These are phyloP conservation scores for Sinosuthora webbiana DNA, from an alignment of 2,113 vertebrate genomes.

Conservation along the genomic window DNA sequence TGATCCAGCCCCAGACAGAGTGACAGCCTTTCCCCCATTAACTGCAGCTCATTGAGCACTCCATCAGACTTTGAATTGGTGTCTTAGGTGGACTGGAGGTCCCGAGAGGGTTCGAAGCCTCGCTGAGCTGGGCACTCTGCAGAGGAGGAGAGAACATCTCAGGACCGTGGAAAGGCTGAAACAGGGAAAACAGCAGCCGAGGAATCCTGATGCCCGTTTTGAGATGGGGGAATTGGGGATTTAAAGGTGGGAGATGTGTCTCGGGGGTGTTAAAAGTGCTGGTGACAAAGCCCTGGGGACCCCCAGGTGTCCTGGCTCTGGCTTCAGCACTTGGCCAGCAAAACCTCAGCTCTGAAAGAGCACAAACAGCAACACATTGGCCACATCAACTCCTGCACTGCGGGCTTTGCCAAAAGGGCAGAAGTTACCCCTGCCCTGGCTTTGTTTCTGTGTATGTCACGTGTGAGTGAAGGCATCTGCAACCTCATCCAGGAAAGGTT, in stretches of 20 bases:
- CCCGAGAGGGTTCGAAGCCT: background rate
- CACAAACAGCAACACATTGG: background rate
- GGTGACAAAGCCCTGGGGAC: accelerated
- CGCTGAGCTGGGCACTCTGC: background rate
- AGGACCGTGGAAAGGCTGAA: background rate
- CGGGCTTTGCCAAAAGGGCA: background rate
- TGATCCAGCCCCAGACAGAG: background rate
- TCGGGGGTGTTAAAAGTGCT: accelerated
- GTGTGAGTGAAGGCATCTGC: background rate
- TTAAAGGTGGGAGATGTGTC: background rate
- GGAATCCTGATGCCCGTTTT: background rate
- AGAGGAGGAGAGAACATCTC: background rate
- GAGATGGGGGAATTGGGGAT: background rate
- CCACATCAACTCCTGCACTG: background rate
- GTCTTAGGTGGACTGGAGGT: background rate
- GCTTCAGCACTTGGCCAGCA: background rate
- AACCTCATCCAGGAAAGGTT: background rate
- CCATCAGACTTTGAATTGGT: background rate
- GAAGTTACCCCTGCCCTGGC: background rate
- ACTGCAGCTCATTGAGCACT: background rate
- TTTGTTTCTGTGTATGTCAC: background rate
- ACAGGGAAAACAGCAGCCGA: background rate
- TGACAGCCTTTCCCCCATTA: background rate
- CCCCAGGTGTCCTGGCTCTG: background rate
- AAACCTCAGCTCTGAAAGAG: accelerated